These are phyloP conservation scores for Eubasilissa splendida DNA, from an alignment of 2,888 invertebrate species.

Conservation along the genomic window DNA sequence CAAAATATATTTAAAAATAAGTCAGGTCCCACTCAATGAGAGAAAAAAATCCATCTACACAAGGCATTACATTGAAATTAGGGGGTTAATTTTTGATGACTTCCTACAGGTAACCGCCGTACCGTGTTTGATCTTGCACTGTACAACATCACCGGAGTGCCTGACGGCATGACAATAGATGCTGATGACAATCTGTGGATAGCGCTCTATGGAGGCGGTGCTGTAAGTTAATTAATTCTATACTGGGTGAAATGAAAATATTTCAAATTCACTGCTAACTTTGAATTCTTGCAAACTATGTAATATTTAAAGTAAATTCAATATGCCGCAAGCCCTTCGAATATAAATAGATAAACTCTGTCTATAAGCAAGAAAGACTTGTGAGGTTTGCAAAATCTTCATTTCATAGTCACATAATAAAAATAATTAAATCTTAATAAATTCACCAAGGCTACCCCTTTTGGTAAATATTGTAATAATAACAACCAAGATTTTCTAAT, in stretches of 20 bases:
- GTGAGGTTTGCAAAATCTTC: no score
- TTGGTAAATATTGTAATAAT: no score
- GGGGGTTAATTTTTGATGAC: conserved; percentile 20
- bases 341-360: neutral
- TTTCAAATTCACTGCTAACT: neutral
- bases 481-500: no score
- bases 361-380: neutral
- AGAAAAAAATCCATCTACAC: no score
- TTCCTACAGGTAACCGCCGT: conserved; percentile 72
- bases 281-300: neutral
- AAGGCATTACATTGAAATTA: neutral
- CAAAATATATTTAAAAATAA: no score
- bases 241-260: neutral
- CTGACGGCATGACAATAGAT: conserved; percentile 88
- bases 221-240: conserved; percentile 30
- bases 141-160: conserved; percentile 74
- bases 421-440: no score
- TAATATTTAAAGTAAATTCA: neutral
- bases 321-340: neutral
- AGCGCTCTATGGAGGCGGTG: conserved; percentile 74
- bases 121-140: conserved; percentile 74
- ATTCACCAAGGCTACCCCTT: no score
- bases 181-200: conserved; percentile 85
- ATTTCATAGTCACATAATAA: no score
- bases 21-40: neutral